A percentile compares a stretch with the other conserved stretches of the same genome.
phyloP scores from a whole-genome alignment of 2,888 invertebrate species.

The Pogonocherus hispidulus region DNA sequence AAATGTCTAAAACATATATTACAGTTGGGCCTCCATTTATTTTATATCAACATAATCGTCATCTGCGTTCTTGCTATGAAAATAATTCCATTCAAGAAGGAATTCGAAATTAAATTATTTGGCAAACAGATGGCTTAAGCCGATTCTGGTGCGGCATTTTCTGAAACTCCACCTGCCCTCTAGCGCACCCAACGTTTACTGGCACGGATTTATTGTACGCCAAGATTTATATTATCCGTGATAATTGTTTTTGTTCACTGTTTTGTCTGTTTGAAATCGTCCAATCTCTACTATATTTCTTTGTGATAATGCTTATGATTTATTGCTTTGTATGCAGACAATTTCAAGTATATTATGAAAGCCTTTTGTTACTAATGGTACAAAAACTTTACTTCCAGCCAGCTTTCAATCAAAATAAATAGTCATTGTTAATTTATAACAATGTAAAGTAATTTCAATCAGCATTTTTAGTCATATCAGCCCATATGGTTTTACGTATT shows the following conservation, averaged over 20 bases:
- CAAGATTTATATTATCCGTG: slow-evolving; percentile 54
- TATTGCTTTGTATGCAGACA: slow-evolving; percentile 15
- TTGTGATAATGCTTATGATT: slow-evolving; percentile 23
- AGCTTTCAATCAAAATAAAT: slow-evolving; percentile 8
- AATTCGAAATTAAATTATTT: too few relatives aligned
- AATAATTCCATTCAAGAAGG: too few relatives aligned
- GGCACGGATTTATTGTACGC: slow-evolving; percentile 51
- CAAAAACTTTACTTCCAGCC: neutral
- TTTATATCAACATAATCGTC: too few relatives aligned
- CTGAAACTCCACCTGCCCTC: slow-evolving; percentile 42
- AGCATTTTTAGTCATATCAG: too few relatives aligned
- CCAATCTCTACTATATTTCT: slow-evolving; percentile 23
- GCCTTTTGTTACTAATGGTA: slow-evolving; percentile 5
- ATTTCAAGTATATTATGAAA: slow-evolving; percentile 4
- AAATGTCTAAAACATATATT: too few relatives aligned
- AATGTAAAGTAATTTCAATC: too few relatives aligned
- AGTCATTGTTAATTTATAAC: too few relatives aligned
- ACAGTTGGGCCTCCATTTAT: too few relatives aligned
- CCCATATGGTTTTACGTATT: too few relatives aligned
- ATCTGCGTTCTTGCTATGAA: too few relatives aligned
- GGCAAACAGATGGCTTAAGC: neutral
- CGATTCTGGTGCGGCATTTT: slow-evolving; percentile 31
- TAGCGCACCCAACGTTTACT: slow-evolving; percentile 45
- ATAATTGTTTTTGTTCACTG: slow-evolving; percentile 54
- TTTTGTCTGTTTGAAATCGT: slow-evolving; percentile 38